Conservation (phyloP, 2,888 invertebrate species). For the Polyommatus iphigenia region DNA sequence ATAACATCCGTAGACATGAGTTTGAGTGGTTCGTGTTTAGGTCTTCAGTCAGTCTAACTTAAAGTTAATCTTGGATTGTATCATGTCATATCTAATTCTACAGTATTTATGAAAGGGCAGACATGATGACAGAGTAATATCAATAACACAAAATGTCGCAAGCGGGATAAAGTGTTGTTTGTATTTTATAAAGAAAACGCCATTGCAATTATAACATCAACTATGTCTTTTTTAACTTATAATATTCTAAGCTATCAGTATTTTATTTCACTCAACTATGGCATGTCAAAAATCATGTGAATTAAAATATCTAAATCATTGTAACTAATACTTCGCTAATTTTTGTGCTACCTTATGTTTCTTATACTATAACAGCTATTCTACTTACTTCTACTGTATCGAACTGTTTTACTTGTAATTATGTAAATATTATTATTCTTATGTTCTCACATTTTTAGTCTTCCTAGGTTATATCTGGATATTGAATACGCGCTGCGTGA, state of each 20-base stretch:
- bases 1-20: slow-evolving; percentile 1
- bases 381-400: not conserved
- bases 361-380: slow-evolving; percentile 1
- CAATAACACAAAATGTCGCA: no score
- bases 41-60: not conserved
- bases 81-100: not conserved
- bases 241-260: not conserved
- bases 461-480: slow-evolving; percentile 6
- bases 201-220: not conserved
- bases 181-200: not conserved
- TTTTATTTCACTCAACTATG: not conserved
- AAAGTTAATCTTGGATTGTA: not conserved
- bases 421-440: slow-evolving; percentile 12
- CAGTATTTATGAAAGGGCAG: not conserved
- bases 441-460: not conserved
- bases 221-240: not conserved
- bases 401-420: not conserved
- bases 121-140: not conserved
- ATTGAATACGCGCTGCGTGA: not conserved
- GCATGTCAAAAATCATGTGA: not conserved
- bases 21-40: not conserved
- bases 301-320: not conserved
- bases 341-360: not conserved
- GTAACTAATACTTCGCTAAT: not conserved
- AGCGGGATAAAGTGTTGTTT: not conserved